Evolutionary conservation across 2,797 vertebrate species (phyloP), one percentile per base, ranked within the genome.

Genomic region (Tolypeutes matacus): DNA sequence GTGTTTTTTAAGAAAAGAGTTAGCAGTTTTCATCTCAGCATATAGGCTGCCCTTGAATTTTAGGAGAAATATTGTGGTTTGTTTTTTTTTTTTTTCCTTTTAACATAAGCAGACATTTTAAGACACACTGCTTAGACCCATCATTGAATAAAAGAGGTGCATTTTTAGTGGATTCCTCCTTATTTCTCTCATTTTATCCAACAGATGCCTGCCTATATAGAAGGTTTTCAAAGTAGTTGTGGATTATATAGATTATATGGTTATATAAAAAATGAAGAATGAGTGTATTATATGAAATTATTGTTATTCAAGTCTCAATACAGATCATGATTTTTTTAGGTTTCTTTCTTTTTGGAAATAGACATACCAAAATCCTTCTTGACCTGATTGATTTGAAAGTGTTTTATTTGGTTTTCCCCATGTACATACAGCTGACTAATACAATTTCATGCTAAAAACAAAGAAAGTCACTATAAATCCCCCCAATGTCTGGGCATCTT

Each of bases 11-110:
- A 87, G 96, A 73, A 95, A 95, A 53, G 76, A 89, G 85, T 95
- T 96, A 96, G 93, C 96, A 96, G 95, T 97, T 97, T 96, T 96
- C 96, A 95, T 97, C 95, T 91, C 96, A 94, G 97, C 86, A 70
- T 96, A 93, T 89, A 95, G 93, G 93, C 95, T 95, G 94, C 81
- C 95, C 93, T 96, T 93, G 93, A 84, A 46, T 95, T 96, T 96
- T 90, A 89, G 80, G 49, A 97, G 84, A 97, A 94, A 96, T 90
- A 36, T 42, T 73, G 39, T 39, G 39, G 39, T 58, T 70, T 80
- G 29, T 15, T 23, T 69, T 62, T 94, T 60, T 80, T n/a, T 15
- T 23, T 69, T 62, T 94, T 60, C 65, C 31, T 90, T 83, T 95
- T 92, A 92, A 60, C 83, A 78, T 89, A 94, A 89, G 95, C 39